Evolutionary conservation across 2,113 vertebrate species (phyloP).

Genomic region (Circaetus cinerascens): DNA sequence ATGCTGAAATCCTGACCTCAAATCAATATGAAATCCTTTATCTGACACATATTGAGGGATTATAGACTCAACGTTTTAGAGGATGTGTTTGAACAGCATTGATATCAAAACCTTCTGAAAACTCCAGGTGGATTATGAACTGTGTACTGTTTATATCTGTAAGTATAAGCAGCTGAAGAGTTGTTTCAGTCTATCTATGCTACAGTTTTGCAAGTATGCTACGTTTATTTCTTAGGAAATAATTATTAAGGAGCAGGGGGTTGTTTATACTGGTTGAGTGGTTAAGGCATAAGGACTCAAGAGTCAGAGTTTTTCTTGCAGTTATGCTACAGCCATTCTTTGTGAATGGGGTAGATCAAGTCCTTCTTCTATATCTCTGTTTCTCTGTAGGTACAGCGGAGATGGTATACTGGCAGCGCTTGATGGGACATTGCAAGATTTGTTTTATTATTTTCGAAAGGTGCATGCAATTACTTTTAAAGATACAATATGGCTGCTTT

Average conservation of each 20-base stretch:
- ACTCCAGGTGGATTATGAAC: conserved; percentile 47
- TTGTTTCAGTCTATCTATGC: not conserved
- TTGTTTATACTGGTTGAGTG: not conserved
- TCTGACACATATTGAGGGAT: conserved; percentile 51
- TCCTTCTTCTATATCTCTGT: not conserved
- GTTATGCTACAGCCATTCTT: not conserved
- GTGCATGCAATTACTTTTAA: not conserved
- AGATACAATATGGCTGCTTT: not conserved
- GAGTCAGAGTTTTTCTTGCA: not conserved
- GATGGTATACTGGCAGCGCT: not conserved
- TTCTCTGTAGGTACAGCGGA: not conserved
- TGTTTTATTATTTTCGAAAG: not conserved
- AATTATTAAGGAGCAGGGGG: not conserved
- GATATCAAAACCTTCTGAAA: conserved; percentile 51
- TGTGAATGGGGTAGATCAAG: not conserved
- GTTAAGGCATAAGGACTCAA: not conserved
- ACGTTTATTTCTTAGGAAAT: not conserved
- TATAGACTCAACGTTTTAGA: conserved; percentile 43
- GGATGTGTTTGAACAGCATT: conserved; percentile 37
- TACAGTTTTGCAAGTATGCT: not conserved
- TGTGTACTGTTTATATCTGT: conserved; percentile 46
- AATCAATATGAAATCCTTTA: conserved; percentile 50
- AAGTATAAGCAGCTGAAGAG: conserved; percentile 35
- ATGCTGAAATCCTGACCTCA: conserved; percentile 47
- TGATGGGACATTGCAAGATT: not conserved